Evolutionary conservation across 2,797 vertebrate genomes (phyloP), one percentile per base, ranked within the genome.

Genomic region (Alauda arvensis): DNA sequence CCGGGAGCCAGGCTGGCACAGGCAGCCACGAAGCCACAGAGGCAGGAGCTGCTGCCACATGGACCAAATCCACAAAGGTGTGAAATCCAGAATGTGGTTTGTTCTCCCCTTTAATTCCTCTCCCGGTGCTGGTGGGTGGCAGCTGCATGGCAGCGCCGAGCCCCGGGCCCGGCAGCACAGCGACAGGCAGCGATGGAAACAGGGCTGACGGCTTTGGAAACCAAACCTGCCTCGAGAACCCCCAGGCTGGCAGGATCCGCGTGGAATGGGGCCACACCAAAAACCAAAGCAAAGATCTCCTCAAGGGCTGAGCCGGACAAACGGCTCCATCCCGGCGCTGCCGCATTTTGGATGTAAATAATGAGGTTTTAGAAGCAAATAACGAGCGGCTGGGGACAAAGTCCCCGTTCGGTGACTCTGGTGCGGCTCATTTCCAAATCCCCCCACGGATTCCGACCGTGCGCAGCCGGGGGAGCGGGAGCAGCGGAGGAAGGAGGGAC

Each of bases 291-390:
- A 39, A 88, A 88, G 86, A 82, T 14, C 60, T 15, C 29, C 18
- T 18, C 8, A 2, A 5, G 18, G 59, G 81, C 70, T 14, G 81
- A 63, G 72, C 69, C 10, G 14, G 3, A 49, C 2, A 17, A 74
- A 20, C 21, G 21, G 46, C 79, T 74, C 57, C 12, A 6, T 18
- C 45, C 82, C 76, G 31, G 72, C 13, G 6, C 42, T 25, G 6
- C 83, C 18, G 14, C 89, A 53, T 43, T 87, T 83, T 13, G 37
- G 57, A 28, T 75, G 91, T 68, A 85, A 91, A 92, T 82, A 57
- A 77, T 53, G 80, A 48, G 80, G 55, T 61, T 85, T 77, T 62
- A 79, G 66, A 60, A 39, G 72, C 57, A 55, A 39, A 61, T 45
- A n/a, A 55, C 6, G 62, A 80, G 76, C 21, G 6, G 69, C 23